Evolutionary conservation across 2,797 vertebrate species (phyloP).

Genomic region (Fundulus diaphanus): DNA sequence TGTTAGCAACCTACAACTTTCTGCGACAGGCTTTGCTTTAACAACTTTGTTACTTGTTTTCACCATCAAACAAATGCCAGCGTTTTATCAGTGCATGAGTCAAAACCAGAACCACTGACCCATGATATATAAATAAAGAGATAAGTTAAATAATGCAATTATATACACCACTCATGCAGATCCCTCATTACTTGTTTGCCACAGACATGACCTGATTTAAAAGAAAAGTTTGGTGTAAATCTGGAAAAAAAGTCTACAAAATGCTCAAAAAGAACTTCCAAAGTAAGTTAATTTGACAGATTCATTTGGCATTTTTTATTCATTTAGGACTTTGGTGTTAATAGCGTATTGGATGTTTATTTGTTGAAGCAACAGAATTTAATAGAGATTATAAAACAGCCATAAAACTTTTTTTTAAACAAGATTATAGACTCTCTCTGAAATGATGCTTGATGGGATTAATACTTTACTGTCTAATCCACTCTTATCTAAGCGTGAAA

Average conservation of each 20-base stretch:
- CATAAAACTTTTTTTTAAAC: background rate
- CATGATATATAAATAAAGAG: background rate
- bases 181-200: background rate
- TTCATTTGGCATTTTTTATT: background rate
- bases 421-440: background rate
- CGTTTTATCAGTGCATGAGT: background rate
- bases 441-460: background rate
- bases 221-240: background rate
- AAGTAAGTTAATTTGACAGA: background rate
- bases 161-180: background rate
- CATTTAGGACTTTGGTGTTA: background rate
- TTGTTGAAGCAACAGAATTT: background rate
- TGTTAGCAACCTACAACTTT: no score
- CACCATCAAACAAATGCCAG: background rate
- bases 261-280: background rate
- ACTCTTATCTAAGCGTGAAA: constrained; percentile 3
- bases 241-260: background rate
- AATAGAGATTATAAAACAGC: constrained; percentile 5
- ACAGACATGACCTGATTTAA: background rate
- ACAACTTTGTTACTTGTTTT: background rate
- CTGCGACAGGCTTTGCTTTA: background rate
- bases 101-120: constrained; percentile 2
- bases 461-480: constrained; percentile 5
- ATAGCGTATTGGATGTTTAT: background rate
- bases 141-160: background rate